Evolutionary conservation across 1,140 invertebrate genomes (phyloP), one percentile per base, ranked within the genome.

Genomic region (Macrobrachium nipponense): DNA sequence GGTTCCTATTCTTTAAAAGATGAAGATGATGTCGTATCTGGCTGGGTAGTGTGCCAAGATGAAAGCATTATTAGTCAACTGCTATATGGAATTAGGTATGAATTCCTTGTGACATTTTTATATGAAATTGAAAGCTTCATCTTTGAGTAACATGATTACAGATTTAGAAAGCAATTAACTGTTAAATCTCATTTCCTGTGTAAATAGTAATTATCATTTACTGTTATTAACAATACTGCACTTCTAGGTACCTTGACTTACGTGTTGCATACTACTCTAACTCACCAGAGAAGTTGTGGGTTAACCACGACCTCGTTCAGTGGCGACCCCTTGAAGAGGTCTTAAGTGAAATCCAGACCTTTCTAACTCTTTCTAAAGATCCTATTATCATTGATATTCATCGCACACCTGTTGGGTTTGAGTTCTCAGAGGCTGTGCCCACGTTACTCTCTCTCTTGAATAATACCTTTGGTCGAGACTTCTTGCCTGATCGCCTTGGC

Each of bases 1-100:
- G 94, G 94, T 23, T 93, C 93, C 60, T 94, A 93, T 90, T 77
- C 62, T 43, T 58, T 85, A 7, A 90, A 88, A 17, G 86, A 88
- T 36, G 58, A 27, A n/a, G 80, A 78, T 20, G 86, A 88, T 77
- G 75, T 88, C 14, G 76, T 89, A 44, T 86, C 87, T 18, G 75
- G 72, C 77, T 89, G 80, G 85, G 87, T 86, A 51, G 85, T 89
- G 44, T 88, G 87, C 79, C 91, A 91, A 59, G 91, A 91, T 64
- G 91, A 91, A 73, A 87, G 88, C 43, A 76, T 91, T 18, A 90
- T 89, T 79, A 90, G 88, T 82, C 91, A 91, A 75, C 87, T 91
- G 44, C 89, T 90, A 17, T 91, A 90, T 62, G 91, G 91, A 5
- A 90, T 84, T 76, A 87, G 88, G 88, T 89, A 23, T 43, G 82